Conservation (phyloP, 2,888 invertebrate species). For the Temnothorax ravouxi region DNA sequence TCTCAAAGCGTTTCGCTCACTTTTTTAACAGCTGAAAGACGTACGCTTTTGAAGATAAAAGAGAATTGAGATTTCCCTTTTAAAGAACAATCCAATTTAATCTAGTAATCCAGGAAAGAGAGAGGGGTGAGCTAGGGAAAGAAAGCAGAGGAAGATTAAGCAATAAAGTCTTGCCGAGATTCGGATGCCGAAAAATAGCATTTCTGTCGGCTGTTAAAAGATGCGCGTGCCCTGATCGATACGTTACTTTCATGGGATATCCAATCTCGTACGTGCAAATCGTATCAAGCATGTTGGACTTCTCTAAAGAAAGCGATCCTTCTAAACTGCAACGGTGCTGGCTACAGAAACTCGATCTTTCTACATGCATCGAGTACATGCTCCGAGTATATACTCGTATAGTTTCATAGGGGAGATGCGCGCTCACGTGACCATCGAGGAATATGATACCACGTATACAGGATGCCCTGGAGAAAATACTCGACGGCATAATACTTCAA, state of each 20-base stretch:
- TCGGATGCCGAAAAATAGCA: slow-evolving; percentile 28
- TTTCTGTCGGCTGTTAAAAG: slow-evolving; percentile 35
- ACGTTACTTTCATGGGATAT: slow-evolving; percentile 50
- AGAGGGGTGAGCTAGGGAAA: neutral
- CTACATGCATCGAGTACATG: slow-evolving; percentile 23
- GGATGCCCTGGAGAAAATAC: slow-evolving; percentile 30
- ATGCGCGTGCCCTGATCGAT: slow-evolving; percentile 52
- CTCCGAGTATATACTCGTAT: slow-evolving; percentile 45
- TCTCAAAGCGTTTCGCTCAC: neutral
- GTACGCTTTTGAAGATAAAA: neutral
- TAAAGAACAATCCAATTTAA: slow-evolving; percentile 39
- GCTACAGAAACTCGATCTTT: slow-evolving; percentile 47
- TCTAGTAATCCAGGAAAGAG: neutral
- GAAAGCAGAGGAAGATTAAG: slow-evolving; percentile 8
- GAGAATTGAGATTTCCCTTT: slow-evolving; percentile 18
- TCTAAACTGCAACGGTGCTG: slow-evolving; percentile 52
- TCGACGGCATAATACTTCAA: slow-evolving; percentile 1
- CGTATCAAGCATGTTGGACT: slow-evolving; percentile 52
- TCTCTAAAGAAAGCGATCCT: slow-evolving; percentile 55
- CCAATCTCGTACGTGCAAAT: slow-evolving; percentile 57
- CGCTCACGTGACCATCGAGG: slow-evolving; percentile 33
- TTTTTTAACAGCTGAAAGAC: neutral
- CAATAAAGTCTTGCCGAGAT: slow-evolving; percentile 35
- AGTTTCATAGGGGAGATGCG: slow-evolving; percentile 42
- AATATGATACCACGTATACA: slow-evolving; percentile 39